Evolutionary conservation across 53 echinoderm and acorn worm species (phyloP).

Genomic region (Astropecten irregularis): DNA sequence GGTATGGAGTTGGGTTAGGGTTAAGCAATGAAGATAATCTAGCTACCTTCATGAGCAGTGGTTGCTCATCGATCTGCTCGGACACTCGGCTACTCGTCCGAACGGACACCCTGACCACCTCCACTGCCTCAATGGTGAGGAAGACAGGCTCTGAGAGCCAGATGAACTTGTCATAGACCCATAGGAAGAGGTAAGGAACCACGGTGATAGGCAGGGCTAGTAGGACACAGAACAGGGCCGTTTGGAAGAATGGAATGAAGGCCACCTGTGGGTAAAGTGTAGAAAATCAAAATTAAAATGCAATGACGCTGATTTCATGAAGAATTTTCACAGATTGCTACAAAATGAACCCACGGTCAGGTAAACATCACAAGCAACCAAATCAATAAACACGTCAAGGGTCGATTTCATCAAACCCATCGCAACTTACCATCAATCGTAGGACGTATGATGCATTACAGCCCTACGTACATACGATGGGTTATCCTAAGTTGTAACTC

Average conservation of each 20-base stretch:
- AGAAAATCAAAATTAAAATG: background rate
- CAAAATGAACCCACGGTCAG: background rate
- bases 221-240: conserved; percentile 68
- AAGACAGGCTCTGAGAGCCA: conserved; percentile 89
- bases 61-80: conserved; percentile 70
- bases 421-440: too few relatives aligned
- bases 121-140: conserved; percentile 84
- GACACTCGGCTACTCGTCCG: conserved; percentile 66
- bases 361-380: too few relatives aligned
- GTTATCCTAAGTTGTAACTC: too few relatives aligned
- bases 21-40: too few relatives aligned
- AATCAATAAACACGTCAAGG: too few relatives aligned
- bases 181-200: conserved; percentile 81
- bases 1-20: too few relatives aligned
- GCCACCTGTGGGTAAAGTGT: conserved; percentile 56
- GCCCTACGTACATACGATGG: too few relatives aligned
- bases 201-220: conserved; percentile 80
- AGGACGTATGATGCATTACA: too few relatives aligned
- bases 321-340: background rate
- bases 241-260: conserved; percentile 74
- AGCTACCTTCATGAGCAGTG: conserved; percentile 77
- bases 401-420: too few relatives aligned
- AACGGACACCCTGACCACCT: conserved; percentile 69
- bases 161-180: conserved; percentile 87
- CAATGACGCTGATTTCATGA: too few relatives aligned